These are phyloP conservation scores for Myiagra hebetior DNA, from an alignment of 2,113 vertebrate genomes.

Conservation along the genomic window DNA sequence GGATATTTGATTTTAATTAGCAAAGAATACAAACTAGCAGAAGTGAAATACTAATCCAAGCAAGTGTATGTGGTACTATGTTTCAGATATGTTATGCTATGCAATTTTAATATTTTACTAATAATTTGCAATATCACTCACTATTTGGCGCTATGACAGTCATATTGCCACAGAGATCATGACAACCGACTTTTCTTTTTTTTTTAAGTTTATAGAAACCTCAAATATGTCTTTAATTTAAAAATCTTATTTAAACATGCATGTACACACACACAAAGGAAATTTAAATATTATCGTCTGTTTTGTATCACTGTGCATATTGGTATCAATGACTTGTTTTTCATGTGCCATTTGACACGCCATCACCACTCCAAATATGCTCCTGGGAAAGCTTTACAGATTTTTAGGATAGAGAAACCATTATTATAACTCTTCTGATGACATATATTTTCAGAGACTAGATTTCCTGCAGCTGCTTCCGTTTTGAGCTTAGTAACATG, in stretches of 20 bases:
- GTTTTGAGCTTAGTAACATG: conserved; percentile 16
- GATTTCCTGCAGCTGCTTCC: conserved; percentile 19
- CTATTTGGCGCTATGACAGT: not conserved
- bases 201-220: not conserved
- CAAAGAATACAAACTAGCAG: not conserved
- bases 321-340: not conserved
- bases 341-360: not conserved
- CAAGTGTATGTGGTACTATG: not conserved
- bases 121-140: not conserved
- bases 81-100: not conserved
- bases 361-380: not conserved
- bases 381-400: not conserved
- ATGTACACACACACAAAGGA: not conserved
- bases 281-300: not conserved
- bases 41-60: conserved; percentile 25
- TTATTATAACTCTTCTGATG: not conserved
- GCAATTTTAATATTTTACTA: not conserved
- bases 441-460: not conserved
- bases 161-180: not conserved
- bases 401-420: not conserved
- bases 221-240: not conserved
- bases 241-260: not conserved
- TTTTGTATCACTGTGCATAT: not conserved
- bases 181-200: not conserved
- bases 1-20: conserved; percentile 52